Evolutionary conservation across 2,797 vertebrate genomes (phyloP).

Genomic region (Clangula hyemalis): DNA sequence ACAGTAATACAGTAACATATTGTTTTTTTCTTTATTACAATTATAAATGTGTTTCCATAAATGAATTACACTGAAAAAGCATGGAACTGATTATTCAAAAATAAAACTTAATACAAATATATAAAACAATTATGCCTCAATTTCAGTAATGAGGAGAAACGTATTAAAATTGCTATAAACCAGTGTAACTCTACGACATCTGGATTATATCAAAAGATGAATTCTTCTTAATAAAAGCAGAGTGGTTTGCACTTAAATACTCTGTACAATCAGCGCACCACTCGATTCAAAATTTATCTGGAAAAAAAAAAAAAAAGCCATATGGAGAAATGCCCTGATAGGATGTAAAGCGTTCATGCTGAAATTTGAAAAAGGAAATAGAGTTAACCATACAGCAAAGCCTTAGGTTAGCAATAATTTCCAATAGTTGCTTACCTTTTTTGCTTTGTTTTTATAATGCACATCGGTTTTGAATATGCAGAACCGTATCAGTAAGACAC

Average conservation of each 20-base stretch:
- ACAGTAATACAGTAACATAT: not conserved
- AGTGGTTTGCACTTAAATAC: not conserved
- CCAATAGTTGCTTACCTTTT: not conserved
- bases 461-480: not conserved
- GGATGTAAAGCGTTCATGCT: not conserved
- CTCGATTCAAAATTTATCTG: not conserved
- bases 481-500: not conserved
- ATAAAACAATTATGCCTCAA: not conserved
- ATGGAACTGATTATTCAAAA: not conserved
- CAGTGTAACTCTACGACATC: not conserved
- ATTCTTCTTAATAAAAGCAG: not conserved
- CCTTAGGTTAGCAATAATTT: conserved; percentile 12
- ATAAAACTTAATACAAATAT: not conserved
- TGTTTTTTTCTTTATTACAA: not conserved
- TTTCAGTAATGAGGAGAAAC: not conserved
- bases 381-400: not conserved
- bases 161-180: not conserved
- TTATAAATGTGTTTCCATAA: not conserved
- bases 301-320: not conserved
- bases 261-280: not conserved
- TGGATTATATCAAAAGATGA: not conserved
- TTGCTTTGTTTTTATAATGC: not conserved
- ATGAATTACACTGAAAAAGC: not conserved
- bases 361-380: not conserved
- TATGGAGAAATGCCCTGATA: not conserved